A percentile compares a stretch with the other conserved stretches of the same genome.
These are phyloP conservation scores for Eueides isabella DNA, from an alignment of 1,140 invertebrate genomes.

Conservation along the genomic window DNA sequence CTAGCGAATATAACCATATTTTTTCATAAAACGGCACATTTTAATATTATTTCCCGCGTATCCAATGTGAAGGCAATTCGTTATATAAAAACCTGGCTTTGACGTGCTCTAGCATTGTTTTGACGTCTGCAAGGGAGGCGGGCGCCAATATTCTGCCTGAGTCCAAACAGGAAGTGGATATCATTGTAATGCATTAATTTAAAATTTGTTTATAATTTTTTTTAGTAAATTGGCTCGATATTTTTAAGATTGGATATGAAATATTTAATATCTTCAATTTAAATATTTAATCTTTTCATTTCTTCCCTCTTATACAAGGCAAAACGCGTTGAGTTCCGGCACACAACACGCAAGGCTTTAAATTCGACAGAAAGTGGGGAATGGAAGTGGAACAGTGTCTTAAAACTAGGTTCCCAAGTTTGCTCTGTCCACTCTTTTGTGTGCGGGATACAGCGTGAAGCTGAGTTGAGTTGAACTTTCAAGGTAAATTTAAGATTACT, in stretches of 20 bases:
- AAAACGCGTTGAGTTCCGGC: not conserved
- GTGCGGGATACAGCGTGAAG: not conserved
- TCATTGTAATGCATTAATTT: not conserved
- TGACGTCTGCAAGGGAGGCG: not conserved
- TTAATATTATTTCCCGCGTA: constrained; percentile 4
- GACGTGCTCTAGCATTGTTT: constrained; percentile 3
- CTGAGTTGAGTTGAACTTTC: not conserved
- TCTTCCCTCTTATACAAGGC: too few species aligned
- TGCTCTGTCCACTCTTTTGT: not conserved
- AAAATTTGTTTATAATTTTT: too few species aligned
- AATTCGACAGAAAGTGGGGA: not conserved
- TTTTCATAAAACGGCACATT: constrained; percentile 4
- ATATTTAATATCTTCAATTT: too few species aligned
- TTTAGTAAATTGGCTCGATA: too few species aligned
- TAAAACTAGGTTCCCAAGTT: not conserved
- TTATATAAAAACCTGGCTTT: constrained; percentile 10
- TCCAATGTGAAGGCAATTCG: constrained; percentile 13
- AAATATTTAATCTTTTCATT: too few species aligned
- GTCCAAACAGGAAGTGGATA: not conserved
- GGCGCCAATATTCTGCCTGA: not conserved
- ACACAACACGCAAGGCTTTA: not conserved
- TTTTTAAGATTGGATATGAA: too few species aligned
- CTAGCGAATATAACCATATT: not conserved
- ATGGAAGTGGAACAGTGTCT: not conserved
- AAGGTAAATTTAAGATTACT: too few species aligned